Evolutionary conservation across 1,140 invertebrate genomes (phyloP).

Genomic region (Orius laevigatus): DNA sequence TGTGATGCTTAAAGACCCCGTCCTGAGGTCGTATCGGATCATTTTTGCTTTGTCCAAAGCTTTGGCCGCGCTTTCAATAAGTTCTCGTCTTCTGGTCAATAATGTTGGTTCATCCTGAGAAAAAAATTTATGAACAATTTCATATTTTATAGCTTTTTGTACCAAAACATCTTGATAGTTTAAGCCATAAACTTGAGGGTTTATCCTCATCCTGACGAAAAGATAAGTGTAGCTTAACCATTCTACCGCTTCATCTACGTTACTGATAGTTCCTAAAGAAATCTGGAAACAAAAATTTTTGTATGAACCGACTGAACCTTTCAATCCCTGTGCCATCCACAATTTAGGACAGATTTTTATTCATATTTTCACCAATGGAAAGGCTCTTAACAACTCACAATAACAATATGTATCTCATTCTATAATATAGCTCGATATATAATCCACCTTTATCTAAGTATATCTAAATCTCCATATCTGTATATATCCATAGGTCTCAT

Average conservation of each 20-base stretch:
- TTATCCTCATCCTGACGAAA: slow-evolving; percentile 83
- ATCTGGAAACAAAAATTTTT: slow-evolving; percentile 40
- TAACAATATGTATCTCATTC: too few relatives aligned
- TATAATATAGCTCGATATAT: too few relatives aligned
- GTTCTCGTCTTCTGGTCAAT: slow-evolving; percentile 48
- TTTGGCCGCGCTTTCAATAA: slow-evolving; percentile 66
- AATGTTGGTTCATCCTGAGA: slow-evolving; percentile 57
- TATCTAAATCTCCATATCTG: too few relatives aligned
- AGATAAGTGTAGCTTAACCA: slow-evolving; percentile 98
- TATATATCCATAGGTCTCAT: too few relatives aligned
- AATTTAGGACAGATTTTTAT: too few relatives aligned
- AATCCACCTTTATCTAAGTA: too few relatives aligned
- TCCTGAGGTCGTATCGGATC: slow-evolving; percentile 77
- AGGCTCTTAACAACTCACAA: too few relatives aligned
- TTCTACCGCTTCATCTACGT: slow-evolving; percentile 87
- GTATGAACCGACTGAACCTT: too few relatives aligned
- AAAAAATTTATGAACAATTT: neutral
- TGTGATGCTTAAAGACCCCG: slow-evolving; percentile 63
- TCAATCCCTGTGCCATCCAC: too few relatives aligned
- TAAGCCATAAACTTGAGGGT: slow-evolving; percentile 83
- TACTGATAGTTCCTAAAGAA: slow-evolving; percentile 84
- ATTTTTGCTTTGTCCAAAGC: slow-evolving; percentile 83
- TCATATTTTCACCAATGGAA: too few relatives aligned
- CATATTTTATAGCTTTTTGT: too few relatives aligned
- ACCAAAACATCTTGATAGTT: slow-evolving; percentile 44